A percentile compares a stretch with the other conserved stretches of the same genome.
phyloP scores from a whole-genome alignment of 1,140 invertebrate species.

The Papilio dardanus region DNA sequence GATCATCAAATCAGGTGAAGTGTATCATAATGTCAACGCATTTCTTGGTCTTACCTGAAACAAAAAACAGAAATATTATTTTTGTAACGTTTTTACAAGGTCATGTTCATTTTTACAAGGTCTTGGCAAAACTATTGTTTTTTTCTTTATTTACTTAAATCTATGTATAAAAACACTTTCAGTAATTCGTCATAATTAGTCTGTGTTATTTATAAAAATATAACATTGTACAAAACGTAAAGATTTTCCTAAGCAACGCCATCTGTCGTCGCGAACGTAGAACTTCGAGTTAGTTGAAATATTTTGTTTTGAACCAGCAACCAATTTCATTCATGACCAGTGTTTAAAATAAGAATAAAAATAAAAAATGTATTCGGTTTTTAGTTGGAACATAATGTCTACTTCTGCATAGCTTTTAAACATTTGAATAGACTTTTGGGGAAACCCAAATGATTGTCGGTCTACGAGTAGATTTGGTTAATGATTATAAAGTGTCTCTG shows the following conservation, averaged over 20 bases:
- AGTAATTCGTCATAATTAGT: background rate
- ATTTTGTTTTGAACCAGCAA: too few species aligned
- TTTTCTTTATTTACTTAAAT: background rate
- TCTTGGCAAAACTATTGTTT: slow-evolving; percentile 4
- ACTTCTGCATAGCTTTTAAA: too few species aligned
- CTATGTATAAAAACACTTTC: slow-evolving; percentile 8
- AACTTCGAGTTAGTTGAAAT: background rate
- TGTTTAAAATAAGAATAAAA: background rate
- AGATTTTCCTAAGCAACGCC: background rate
- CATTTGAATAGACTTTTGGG: too few species aligned
- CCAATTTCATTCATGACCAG: too few species aligned
- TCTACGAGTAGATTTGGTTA: background rate
- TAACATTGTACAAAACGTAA: background rate
- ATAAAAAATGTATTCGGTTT: background rate
- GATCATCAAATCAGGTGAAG: background rate
- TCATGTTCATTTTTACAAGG: slow-evolving; percentile 10
- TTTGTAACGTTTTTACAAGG: background rate
- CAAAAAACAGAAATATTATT: background rate
- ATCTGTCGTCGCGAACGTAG: background rate
- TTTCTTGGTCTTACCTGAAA: background rate
- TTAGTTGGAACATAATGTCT: background rate
- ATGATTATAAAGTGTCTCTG: background rate
- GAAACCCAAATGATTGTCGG: background rate
- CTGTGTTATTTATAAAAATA: background rate
- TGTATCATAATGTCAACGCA: background rate